phyloP scores from a whole-genome alignment of 2,888 invertebrate species.

The Cephus rjabovi region DNA sequence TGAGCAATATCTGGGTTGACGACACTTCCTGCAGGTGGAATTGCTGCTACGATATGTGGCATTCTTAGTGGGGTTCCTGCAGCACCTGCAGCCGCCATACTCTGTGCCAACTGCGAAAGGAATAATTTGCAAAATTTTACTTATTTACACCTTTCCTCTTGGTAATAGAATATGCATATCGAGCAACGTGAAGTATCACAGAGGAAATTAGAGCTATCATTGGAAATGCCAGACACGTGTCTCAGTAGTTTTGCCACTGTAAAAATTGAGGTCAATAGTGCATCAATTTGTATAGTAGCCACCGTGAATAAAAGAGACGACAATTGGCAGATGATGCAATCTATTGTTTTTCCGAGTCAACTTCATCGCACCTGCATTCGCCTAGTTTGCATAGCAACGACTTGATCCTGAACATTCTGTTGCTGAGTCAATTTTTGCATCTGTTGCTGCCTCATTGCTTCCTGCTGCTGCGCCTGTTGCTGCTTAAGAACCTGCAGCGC shows the following conservation, averaged over 20 bases:
- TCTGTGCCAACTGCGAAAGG: conserved; percentile 31
- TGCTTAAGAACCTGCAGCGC: conserved; percentile 57
- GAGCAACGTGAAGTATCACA: background rate
- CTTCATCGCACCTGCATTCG: conserved; percentile 45
- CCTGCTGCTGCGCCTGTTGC: conserved; percentile 52
- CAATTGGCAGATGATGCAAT: background rate
- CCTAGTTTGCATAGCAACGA: conserved; percentile 46
- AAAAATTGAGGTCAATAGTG: background rate
- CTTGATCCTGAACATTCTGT: conserved; percentile 42
- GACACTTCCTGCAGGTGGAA: conserved; percentile 41
- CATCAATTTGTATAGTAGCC: background rate
- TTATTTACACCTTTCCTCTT: background rate
- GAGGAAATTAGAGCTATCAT: background rate
- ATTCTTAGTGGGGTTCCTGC: conserved; percentile 19
- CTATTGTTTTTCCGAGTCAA: background rate
- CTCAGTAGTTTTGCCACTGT: background rate
- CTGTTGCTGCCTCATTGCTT: conserved; percentile 50
- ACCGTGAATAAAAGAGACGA: background rate
- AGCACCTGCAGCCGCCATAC: conserved; percentile 7
- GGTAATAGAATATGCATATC: background rate
- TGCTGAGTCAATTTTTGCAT: conserved; percentile 11
- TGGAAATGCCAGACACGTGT: background rate
- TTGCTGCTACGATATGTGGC: conserved; percentile 47
- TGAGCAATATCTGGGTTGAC: conserved; percentile 25
- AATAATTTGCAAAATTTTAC: conserved; percentile 3